Evolutionary conservation across 2,888 invertebrate species (phyloP).

Genomic region (Adelphocoris suturalis): DNA sequence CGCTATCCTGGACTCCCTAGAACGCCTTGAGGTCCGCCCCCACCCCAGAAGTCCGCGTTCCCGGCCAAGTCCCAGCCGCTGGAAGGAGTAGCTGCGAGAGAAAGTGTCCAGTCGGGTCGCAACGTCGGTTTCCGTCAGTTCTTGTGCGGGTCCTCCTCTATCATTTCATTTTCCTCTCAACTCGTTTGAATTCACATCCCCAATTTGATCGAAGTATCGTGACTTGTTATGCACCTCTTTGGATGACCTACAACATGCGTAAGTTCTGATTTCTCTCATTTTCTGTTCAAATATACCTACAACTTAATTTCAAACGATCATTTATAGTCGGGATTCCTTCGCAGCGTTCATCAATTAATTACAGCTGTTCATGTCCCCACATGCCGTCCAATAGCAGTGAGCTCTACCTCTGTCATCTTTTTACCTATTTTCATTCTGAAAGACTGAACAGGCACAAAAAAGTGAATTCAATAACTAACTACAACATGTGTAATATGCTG

Average conservation of each 20-base stretch:
- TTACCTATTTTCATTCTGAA: too few species aligned
- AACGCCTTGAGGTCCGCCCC: not conserved
- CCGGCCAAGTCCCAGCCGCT: not conserved
- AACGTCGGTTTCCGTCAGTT: conserved; percentile 35
- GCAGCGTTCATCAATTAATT: too few species aligned
- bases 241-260: not conserved
- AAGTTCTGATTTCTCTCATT: not conserved
- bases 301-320: too few species aligned
- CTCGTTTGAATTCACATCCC: not conserved
- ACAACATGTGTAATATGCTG: not conserved
- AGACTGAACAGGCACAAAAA: too few species aligned
- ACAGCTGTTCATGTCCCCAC: too few species aligned
- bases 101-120: conserved; percentile 53
- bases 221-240: conserved; percentile 13
- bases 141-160: not conserved
- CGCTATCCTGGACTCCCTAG: too few species aligned
- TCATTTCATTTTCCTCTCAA: not conserved
- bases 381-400: too few species aligned
- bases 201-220: conserved; percentile 13
- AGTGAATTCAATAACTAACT: too few species aligned
- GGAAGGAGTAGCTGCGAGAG: not conserved
- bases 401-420: too few species aligned
- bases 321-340: too few species aligned
- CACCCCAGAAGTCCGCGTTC: conserved; percentile 2
- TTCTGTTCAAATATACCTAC: not conserved